These are phyloP conservation scores for Drosophila mojavensis DNA, from an alignment of 1,140 invertebrate species.

Conservation along the genomic window DNA sequence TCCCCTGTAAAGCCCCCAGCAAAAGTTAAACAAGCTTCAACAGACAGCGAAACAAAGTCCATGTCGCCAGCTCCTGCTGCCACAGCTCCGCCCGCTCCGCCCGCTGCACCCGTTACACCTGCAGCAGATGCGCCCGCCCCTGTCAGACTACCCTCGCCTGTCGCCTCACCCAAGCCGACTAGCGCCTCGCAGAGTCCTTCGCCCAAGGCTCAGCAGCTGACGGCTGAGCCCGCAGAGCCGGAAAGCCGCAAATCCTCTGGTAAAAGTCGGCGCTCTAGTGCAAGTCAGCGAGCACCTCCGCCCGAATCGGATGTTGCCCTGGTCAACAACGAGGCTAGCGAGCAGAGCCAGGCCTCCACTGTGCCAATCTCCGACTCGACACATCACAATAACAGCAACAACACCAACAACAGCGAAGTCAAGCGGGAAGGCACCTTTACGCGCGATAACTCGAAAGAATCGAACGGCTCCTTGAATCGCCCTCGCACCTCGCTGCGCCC, in stretches of 20 bases:
- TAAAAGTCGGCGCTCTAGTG: constrained; percentile 67
- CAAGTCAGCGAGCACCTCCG: constrained; percentile 28
- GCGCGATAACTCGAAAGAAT: constrained; percentile 73
- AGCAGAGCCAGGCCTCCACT: neutral
- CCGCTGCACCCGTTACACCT: constrained; percentile 13
- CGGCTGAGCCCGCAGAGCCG: constrained; percentile 22
- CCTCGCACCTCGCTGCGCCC: constrained; percentile 86
- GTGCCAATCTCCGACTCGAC: constrained; percentile 12
- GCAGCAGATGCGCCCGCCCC: neutral
- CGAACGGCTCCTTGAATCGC: constrained; percentile 53
- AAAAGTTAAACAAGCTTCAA: constrained; percentile 51
- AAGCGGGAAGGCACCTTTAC: constrained; percentile 67
- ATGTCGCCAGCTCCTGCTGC: constrained; percentile 39
- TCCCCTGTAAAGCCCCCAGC: constrained; percentile 49
- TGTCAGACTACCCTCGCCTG: constrained; percentile 1
- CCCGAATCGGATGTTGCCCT: neutral
- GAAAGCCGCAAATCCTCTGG: constrained; percentile 62
- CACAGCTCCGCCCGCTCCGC: constrained; percentile 1
- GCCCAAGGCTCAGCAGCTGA: neutral
- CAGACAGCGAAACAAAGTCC: constrained; percentile 48
- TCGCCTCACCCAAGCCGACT: neutral
- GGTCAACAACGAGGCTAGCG: constrained; percentile 7
- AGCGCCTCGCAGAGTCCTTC: neutral
- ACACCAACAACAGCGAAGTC: constrained; percentile 35
- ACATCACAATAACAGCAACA: constrained; percentile 27